Conservation (phyloP, 2,797 vertebrate species). For the Periophthalmus magnuspinnatus region DNA sequence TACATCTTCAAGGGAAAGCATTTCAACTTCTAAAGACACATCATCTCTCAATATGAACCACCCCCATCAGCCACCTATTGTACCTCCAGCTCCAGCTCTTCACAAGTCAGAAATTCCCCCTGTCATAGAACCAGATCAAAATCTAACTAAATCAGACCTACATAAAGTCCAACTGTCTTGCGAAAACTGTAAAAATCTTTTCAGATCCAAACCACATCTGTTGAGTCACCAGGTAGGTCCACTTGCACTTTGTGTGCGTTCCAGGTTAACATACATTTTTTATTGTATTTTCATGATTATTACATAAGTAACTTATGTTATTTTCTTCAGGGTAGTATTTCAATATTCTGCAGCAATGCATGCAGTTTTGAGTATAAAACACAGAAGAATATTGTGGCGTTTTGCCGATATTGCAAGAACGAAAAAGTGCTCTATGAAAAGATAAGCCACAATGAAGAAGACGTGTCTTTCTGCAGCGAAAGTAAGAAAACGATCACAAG, state of each 20-base stretch:
- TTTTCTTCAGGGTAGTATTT: conserved; percentile 63
- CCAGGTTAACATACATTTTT: background rate
- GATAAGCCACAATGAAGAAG: conserved; percentile 63
- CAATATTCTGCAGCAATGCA: conserved; percentile 67
- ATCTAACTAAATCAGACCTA: conserved; percentile 25
- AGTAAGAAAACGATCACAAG: conserved; percentile 51
- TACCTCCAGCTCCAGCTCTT: conserved; percentile 61
- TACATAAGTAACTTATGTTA: background rate
- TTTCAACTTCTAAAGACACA: conserved; percentile 60
- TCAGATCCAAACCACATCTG: conserved; percentile 88
- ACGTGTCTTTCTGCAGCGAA: conserved; percentile 72
- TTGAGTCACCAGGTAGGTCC: conserved; percentile 86
- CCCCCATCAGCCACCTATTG: conserved; percentile 62
- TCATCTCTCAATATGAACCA: conserved; percentile 57
- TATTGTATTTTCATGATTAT: background rate
- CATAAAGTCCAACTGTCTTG: conserved; percentile 82
- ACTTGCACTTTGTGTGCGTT: background rate
- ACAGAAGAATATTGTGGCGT: conserved; percentile 59
- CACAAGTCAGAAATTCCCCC: conserved; percentile 46
- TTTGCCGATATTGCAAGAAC: conserved; percentile 71
- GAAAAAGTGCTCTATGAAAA: conserved; percentile 73
- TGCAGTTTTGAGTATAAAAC: conserved; percentile 74
- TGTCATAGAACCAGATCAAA: conserved; percentile 42
- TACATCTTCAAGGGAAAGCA: conserved; percentile 35
- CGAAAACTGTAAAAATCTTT: conserved; percentile 87